phyloP scores from a whole-genome alignment of 2,888 invertebrate genomes.

The Synergus umbraculus region DNA sequence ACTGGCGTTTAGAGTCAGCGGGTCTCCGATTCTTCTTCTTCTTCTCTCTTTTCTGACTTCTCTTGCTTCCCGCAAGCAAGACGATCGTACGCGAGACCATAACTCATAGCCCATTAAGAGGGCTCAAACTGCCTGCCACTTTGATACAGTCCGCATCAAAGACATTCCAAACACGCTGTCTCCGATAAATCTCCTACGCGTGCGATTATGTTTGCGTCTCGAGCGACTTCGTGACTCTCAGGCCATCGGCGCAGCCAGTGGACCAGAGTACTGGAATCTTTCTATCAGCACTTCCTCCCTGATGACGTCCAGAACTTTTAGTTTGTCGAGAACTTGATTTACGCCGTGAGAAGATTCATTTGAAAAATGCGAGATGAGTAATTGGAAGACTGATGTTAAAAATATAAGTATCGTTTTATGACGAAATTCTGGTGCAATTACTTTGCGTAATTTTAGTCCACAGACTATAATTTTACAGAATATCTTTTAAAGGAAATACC shows the following conservation, averaged over 20 bases:
- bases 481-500: too few relatives aligned
- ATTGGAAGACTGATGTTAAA: too few relatives aligned
- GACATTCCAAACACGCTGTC: slow-evolving; percentile 68
- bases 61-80: slow-evolving; percentile 44
- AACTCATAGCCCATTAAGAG: slow-evolving; percentile 76
- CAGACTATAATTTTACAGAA: too few relatives aligned
- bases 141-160: slow-evolving; percentile 76
- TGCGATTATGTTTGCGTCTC: slow-evolving; percentile 39
- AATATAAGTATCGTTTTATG: too few relatives aligned
- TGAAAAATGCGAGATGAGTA: too few relatives aligned
- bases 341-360: not conserved
- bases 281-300: slow-evolving; percentile 25
- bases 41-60: slow-evolving; percentile 36
- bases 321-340: not conserved
- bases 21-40: slow-evolving; percentile 43
- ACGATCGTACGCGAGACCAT: slow-evolving; percentile 63
- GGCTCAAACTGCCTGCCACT: slow-evolving; percentile 70
- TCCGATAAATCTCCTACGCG: slow-evolving; percentile 65
- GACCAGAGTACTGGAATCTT: slow-evolving; percentile 11
- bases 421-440: too few relatives aligned
- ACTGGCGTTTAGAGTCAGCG: slow-evolving; percentile 58
- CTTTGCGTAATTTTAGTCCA: too few relatives aligned
- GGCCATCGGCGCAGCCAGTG: slow-evolving; percentile 30
- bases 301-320: slow-evolving; percentile 6
- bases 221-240: slow-evolving; percentile 21